Conservation (phyloP, 1,140 invertebrate genomes). For the Drosophila aff. region DNA sequence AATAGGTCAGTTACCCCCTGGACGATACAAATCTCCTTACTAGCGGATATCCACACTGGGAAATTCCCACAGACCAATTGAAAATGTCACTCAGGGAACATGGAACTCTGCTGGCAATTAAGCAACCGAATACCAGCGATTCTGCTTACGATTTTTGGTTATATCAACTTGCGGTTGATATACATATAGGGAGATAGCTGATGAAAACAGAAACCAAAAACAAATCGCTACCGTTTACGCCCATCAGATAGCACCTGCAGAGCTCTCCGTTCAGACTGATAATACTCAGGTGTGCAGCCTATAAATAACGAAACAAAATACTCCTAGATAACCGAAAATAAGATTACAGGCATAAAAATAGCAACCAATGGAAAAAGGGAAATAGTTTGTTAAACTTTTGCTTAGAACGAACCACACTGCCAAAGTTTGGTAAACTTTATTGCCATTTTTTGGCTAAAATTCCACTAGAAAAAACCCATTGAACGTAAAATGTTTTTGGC, state of each 20-base stretch:
- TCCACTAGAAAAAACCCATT: constrained; percentile 14
- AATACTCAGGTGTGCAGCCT: constrained; percentile 16
- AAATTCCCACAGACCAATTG: constrained; percentile 30
- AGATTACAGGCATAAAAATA: constrained; percentile 31
- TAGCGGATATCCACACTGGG: not conserved
- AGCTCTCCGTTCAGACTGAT: constrained; percentile 24
- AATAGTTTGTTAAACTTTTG: constrained; percentile 10
- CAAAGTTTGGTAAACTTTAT: not conserved
- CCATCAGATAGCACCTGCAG: constrained; percentile 27
- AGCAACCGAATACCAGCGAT: constrained; percentile 1
- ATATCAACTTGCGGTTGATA: constrained; percentile 6
- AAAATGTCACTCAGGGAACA: constrained; percentile 1
- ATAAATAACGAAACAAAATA: constrained; percentile 37
- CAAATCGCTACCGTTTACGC: constrained; percentile 33
- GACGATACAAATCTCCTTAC: constrained; percentile 11
- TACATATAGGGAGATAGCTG: constrained; percentile 4
- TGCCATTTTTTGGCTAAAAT: not conserved
- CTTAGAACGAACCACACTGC: not conserved
- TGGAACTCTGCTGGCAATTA: constrained; percentile 2
- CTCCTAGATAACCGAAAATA: constrained; percentile 21
- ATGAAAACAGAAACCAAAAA: not conserved
- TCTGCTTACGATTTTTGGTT: constrained; percentile 3
- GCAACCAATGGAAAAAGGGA: not conserved
- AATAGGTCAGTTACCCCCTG: constrained; percentile 62
- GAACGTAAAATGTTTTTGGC: constrained; percentile 22